Conservation (phyloP, 2,113 vertebrate genomes). For the Syngnathus scovelli region DNA sequence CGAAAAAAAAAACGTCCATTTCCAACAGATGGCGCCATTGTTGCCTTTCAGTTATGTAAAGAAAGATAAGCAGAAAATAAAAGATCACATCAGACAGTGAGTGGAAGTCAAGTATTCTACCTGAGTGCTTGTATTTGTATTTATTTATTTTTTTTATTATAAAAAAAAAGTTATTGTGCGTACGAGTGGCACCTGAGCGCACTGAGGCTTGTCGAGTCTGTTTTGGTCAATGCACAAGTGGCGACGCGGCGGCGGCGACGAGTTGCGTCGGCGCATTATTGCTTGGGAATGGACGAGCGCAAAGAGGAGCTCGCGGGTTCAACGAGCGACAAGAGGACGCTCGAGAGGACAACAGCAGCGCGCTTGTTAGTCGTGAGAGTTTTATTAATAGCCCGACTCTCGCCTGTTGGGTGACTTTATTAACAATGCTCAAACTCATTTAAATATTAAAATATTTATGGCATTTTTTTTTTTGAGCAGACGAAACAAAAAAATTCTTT, state of each 20-base stretch:
- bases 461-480: too few species aligned
- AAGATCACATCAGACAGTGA: neutral
- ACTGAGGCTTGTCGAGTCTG: conserved; percentile 51
- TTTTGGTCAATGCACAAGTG: conserved; percentile 69
- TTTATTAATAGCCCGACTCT: neutral
- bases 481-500: too few species aligned
- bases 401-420: neutral
- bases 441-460: too few species aligned
- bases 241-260: conserved; percentile 47
- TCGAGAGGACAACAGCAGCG: conserved; percentile 21
- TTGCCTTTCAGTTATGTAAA: neutral
- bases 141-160: neutral
- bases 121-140: neutral
- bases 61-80: too few species aligned
- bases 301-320: conserved; percentile 68
- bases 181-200: neutral
- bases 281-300: conserved; percentile 70
- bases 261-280: conserved; percentile 68
- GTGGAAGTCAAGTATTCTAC: neutral
- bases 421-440: neutral
- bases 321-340: conserved; percentile 72
- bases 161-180: neutral
- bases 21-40: neutral
- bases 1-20: neutral
- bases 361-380: neutral